These are phyloP conservation scores for Hypercompe scribonia DNA, from an alignment of 2,888 invertebrate genomes.

Conservation along the genomic window DNA sequence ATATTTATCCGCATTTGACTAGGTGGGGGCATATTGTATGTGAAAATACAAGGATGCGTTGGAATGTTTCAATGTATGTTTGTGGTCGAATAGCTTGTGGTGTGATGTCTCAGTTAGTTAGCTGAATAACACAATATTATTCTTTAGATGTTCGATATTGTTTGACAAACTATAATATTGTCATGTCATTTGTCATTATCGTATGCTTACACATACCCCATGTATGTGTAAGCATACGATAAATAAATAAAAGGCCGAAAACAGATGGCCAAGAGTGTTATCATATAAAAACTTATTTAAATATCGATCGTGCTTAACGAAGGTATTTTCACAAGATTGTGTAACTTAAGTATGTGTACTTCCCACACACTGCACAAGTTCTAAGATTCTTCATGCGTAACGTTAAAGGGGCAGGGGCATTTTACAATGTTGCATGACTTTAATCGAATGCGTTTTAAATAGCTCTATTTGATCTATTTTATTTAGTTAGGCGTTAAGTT, in stretches of 20 bases:
- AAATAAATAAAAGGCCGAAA: slow-evolving; percentile 16
- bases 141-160: slow-evolving; percentile 25
- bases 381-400: slow-evolving; percentile 76
- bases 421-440: slow-evolving; percentile 75
- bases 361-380: slow-evolving; percentile 81
- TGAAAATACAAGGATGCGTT: slow-evolving; percentile 67
- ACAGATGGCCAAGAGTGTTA: slow-evolving; percentile 16
- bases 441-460: slow-evolving; percentile 69
- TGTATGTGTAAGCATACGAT: not conserved
- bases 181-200: no score
- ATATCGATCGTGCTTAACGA: slow-evolving; percentile 62
- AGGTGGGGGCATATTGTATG: slow-evolving; percentile 67
- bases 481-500: slow-evolving; percentile 23
- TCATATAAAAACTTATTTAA: slow-evolving; percentile 42
- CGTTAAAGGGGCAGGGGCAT: slow-evolving; percentile 79
- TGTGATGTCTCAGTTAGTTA: slow-evolving; percentile 54
- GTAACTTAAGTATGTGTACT: slow-evolving; percentile 84
- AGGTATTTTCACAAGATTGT: slow-evolving; percentile 79
- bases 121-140: slow-evolving; percentile 37
- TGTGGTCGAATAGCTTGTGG: slow-evolving; percentile 56
- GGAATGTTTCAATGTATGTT: slow-evolving; percentile 60
- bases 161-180: slow-evolving; percentile 21
- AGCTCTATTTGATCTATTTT: slow-evolving; percentile 52
- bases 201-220: no score
- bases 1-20: slow-evolving; percentile 63